phyloP scores from a whole-genome alignment of 2,797 vertebrate genomes.

The Sebastes jordani region DNA sequence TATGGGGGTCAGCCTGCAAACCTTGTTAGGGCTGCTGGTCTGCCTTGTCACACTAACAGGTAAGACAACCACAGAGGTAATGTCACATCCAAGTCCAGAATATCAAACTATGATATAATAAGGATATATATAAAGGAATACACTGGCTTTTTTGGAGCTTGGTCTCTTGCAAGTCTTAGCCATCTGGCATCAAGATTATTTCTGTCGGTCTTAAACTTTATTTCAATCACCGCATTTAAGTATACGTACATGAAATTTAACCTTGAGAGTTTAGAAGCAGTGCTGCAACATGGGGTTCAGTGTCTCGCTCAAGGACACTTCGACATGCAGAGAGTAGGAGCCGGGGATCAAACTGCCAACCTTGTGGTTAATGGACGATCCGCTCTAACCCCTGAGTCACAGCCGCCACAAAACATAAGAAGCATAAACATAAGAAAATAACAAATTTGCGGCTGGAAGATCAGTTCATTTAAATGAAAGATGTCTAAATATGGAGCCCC shows the following conservation, averaged over 20 bases:
- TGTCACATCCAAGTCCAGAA: background rate
- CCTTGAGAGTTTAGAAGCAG: background rate
- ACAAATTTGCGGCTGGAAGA: background rate
- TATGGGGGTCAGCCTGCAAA: slow-evolving; percentile 84
- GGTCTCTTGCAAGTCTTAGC: background rate
- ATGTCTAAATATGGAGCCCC: background rate
- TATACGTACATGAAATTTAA: background rate
- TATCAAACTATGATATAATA: background rate
- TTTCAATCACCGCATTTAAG: background rate
- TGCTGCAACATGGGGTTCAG: background rate
- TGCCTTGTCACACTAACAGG: slow-evolving; percentile 86
- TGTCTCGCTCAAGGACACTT: background rate
- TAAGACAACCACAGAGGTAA: slow-evolving; percentile 58
- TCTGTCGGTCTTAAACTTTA: background rate
- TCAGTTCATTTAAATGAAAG: background rate
- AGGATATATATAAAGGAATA: background rate
- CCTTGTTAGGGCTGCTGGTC: slow-evolving; percentile 83
- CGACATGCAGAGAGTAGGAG: background rate
- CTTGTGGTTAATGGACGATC: background rate
- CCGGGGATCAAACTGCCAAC: background rate
- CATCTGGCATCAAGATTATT: background rate
- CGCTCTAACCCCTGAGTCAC: background rate
- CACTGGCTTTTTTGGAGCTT: background rate
- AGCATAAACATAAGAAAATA: background rate
- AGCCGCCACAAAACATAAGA: background rate